Evolutionary conservation across 2,113 vertebrate species (phyloP).

Genomic region (Vireo altiloquus): DNA sequence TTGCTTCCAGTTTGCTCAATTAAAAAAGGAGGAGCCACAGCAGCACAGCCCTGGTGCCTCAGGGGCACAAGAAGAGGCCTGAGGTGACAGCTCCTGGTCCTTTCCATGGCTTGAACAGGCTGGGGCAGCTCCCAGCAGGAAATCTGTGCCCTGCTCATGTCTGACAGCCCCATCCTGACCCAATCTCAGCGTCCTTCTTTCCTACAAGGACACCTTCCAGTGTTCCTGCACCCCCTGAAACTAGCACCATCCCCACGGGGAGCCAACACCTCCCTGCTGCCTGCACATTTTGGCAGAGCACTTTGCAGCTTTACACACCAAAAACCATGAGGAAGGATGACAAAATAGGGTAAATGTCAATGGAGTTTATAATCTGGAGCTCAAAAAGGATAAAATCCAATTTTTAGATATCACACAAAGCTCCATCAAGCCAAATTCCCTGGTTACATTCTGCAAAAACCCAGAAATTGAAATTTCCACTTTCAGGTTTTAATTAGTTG

Average conservation of each 20-base stretch:
- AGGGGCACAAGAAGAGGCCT: background rate
- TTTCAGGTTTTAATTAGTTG: background rate
- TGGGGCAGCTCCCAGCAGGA: background rate
- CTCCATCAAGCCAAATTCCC: background rate
- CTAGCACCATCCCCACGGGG: too few relatives aligned
- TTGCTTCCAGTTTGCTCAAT: background rate
- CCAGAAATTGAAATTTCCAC: background rate
- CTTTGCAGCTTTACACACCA: too few relatives aligned
- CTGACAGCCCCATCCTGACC: background rate
- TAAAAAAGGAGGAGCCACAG: background rate
- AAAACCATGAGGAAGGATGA: background rate
- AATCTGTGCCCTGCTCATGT: background rate
- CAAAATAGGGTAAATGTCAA: fast-evolving
- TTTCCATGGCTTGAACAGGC: background rate
- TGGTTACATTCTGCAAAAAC: background rate
- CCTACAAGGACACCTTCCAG: background rate
- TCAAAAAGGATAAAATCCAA: background rate
- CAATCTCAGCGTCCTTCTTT: background rate
- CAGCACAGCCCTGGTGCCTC: background rate
- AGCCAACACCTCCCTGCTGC: background rate
- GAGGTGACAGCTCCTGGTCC: background rate
- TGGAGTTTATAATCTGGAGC: background rate
- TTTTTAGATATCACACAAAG: background rate
- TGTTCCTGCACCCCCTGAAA: background rate
- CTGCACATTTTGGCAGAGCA: background rate